Evolutionary conservation across 2,797 vertebrate genomes (phyloP).

Genomic region (Platalea minor): DNA sequence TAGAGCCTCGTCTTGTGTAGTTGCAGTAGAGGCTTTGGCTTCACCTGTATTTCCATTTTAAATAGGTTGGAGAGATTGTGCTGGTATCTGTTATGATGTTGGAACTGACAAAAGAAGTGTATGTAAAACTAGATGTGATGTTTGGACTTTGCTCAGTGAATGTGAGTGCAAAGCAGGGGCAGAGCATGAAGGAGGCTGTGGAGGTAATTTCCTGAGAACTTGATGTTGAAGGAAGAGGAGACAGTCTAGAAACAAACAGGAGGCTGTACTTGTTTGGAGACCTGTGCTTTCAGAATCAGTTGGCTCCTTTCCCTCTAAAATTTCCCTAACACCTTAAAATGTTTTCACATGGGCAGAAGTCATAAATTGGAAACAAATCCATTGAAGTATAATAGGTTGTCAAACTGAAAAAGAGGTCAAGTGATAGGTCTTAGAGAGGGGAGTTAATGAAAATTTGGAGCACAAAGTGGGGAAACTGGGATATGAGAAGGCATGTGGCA

Average conservation of each 20-base stretch:
- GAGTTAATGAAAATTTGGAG: neutral
- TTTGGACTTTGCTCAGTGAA: neutral
- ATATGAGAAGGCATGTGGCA: neutral
- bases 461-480: neutral
- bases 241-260: neutral
- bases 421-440: neutral
- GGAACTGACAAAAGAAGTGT: neutral
- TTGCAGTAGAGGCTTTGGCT: neutral
- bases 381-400: neutral
- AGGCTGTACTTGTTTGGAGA: neutral
- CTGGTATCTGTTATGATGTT: neutral
- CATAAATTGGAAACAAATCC: neutral
- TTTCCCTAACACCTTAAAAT: neutral
- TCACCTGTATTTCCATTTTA: neutral
- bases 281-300: neutral
- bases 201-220: neutral
- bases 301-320: neutral
- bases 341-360: neutral
- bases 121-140: neutral
- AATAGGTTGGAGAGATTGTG: neutral
- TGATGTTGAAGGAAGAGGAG: neutral
- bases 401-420: neutral
- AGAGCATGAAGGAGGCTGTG: neutral
- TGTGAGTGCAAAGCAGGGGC: neutral
- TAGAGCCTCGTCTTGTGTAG: fast-evolving